Conservation (phyloP, 2,888 invertebrate genomes). For the Falcaria lacertinaria region DNA sequence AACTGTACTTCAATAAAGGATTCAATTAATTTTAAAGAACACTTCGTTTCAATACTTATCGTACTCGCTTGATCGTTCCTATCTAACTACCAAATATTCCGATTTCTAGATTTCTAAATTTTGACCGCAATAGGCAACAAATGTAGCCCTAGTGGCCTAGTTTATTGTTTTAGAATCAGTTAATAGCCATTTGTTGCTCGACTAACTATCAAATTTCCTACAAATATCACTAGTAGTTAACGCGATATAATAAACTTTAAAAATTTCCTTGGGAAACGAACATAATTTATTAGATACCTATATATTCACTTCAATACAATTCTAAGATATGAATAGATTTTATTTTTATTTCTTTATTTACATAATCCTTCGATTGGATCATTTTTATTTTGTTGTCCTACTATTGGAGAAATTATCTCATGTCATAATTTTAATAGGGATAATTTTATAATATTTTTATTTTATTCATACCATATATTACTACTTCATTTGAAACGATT, state of each 20-base stretch:
- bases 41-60: slow-evolving; percentile 23
- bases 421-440: slow-evolving; percentile 20
- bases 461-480: too few relatives aligned
- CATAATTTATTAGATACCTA: too few relatives aligned
- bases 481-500: too few relatives aligned
- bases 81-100: slow-evolving; percentile 33
- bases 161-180: slow-evolving; percentile 6
- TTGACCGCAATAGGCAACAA: slow-evolving; percentile 10
- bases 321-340: slow-evolving; percentile 77
- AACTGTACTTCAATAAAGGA: slow-evolving; percentile 7
- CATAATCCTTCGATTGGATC: slow-evolving; percentile 40
- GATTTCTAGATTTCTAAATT: slow-evolving; percentile 21
- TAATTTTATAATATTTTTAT: slow-evolving; percentile 23
- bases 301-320: slow-evolving; percentile 68
- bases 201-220: slow-evolving; percentile 43
- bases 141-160: neutral
- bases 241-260: slow-evolving; percentile 68
- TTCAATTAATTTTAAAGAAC: slow-evolving; percentile 24
- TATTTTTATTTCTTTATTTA: slow-evolving; percentile 49
- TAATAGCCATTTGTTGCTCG: slow-evolving; percentile 19
- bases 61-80: slow-evolving; percentile 23
- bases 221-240: slow-evolving; percentile 66
- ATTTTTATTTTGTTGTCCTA: slow-evolving; percentile 24
- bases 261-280: slow-evolving; percentile 76
- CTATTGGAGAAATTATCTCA: slow-evolving; percentile 22